Conservation (phyloP, 1,140 invertebrate species). For the Drosophila tsacasi region DNA sequence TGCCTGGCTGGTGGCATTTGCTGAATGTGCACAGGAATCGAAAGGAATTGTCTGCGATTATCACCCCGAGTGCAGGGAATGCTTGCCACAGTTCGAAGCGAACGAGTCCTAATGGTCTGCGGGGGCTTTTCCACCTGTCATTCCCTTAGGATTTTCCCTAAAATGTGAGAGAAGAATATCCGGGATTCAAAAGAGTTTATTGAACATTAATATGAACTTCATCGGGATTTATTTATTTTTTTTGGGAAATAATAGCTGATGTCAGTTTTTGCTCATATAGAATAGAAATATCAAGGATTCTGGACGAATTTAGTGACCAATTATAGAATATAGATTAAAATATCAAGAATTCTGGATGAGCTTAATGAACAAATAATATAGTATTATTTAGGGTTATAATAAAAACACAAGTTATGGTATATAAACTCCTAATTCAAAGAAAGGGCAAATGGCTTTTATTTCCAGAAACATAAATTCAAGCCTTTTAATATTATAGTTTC, state of each 20-base stretch:
- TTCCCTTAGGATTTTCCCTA: not conserved
- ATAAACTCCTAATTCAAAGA: not conserved
- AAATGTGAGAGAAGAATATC: constrained; percentile 2
- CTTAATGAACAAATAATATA: not conserved
- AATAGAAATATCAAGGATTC: not conserved
- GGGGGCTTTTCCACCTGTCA: constrained; percentile 8
- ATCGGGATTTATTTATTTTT: not conserved
- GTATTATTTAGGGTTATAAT: not conserved
- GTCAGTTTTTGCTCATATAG: not conserved
- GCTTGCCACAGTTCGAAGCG: constrained; percentile 9
- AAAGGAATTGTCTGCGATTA: constrained; percentile 48
- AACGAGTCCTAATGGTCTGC: constrained; percentile 33
- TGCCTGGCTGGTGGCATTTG: constrained; percentile 17
- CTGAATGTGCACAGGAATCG: constrained; percentile 50
- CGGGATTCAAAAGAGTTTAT: not conserved
- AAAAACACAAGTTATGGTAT: not conserved
- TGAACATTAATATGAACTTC: constrained; percentile 11
- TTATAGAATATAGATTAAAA: not conserved
- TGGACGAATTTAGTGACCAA: not conserved
- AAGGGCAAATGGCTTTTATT: not conserved
- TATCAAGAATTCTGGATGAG: not conserved
- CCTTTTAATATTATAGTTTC: no score
- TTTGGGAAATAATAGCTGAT: not conserved
- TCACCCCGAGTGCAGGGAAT: constrained; percentile 24
- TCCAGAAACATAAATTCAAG: not conserved